phyloP scores from a whole-genome alignment of 2,113 vertebrate genomes.

The Rhadina sibilatrix region DNA sequence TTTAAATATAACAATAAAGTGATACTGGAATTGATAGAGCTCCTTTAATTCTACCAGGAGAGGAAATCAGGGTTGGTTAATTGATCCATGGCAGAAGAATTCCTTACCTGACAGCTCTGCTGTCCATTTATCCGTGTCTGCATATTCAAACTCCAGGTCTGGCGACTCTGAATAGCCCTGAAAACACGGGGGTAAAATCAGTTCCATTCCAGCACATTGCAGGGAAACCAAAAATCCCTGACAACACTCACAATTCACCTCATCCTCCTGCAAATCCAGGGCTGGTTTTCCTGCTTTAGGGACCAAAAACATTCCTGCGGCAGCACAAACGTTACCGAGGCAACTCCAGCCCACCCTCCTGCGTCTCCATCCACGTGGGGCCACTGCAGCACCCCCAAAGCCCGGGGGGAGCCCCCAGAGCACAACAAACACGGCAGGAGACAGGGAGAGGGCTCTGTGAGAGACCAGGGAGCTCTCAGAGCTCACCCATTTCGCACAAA shows the following conservation, averaged over 20 bases:
- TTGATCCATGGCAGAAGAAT: too few relatives aligned
- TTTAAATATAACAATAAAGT: not conserved
- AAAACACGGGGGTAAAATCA: not conserved
- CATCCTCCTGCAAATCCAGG: not conserved
- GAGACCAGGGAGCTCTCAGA: not conserved
- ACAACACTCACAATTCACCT: not conserved
- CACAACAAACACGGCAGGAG: not conserved
- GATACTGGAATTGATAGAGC: rapidly evolving
- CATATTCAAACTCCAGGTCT: slow-evolving; percentile 96
- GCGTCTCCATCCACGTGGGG: not conserved
- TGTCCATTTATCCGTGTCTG: slow-evolving; percentile 92
- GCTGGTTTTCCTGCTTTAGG: not conserved
- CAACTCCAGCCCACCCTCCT: not conserved
- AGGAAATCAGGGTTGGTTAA: not conserved
- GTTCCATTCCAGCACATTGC: rapidly evolving
- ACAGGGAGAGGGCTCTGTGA: rapidly evolving
- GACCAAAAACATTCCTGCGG: not conserved
- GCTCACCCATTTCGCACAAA: rapidly evolving
- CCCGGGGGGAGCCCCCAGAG: not conserved
- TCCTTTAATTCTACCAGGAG: not conserved
- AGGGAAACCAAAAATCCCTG: not conserved
- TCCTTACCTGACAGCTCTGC: slow-evolving; percentile 90
- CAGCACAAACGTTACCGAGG: not conserved
- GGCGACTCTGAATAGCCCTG: slow-evolving; percentile 92
- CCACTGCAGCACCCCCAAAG: not conserved